These are phyloP conservation scores for Dermolepida albohirtum DNA, from an alignment of 2,888 invertebrate species.

Conservation along the genomic window DNA sequence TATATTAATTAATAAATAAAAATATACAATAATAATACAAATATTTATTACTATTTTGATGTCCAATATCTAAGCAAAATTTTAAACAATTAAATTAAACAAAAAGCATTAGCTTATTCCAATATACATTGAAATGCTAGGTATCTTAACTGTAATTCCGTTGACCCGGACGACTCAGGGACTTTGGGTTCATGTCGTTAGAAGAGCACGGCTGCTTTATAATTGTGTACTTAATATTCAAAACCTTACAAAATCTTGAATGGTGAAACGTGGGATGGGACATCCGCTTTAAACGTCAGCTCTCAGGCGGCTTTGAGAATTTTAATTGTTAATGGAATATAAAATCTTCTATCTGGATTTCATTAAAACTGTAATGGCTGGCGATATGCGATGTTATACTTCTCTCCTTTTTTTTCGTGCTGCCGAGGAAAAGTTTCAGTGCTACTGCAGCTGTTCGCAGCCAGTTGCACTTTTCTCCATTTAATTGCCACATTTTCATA, in stretches of 20 bases:
- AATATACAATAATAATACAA: too few relatives aligned
- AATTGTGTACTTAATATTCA: slow-evolving; percentile 19
- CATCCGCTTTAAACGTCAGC: slow-evolving; percentile 3
- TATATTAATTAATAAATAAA: too few relatives aligned
- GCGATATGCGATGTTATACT: slow-evolving; percentile 3
- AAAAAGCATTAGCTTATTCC: too few relatives aligned
- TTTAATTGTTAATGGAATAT: slow-evolving; percentile 41
- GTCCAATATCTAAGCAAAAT: too few relatives aligned
- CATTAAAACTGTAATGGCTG: slow-evolving; percentile 32
- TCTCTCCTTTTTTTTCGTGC: neutral
- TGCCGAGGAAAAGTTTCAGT: too few relatives aligned
- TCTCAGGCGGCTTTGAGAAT: slow-evolving; percentile 6
- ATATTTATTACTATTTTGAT: too few relatives aligned
- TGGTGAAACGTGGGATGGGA: slow-evolving; percentile 7
- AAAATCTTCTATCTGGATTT: slow-evolving; percentile 37
- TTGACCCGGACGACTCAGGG: neutral
- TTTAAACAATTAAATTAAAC: too few relatives aligned
- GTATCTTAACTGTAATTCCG: neutral
- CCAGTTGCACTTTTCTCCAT: neutral
- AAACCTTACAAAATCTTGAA: slow-evolving; percentile 20
- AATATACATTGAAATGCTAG: too few relatives aligned
- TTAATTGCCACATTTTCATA: neutral
- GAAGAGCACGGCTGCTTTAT: slow-evolving; percentile 4
- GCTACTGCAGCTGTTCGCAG: too few relatives aligned
- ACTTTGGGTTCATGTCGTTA: slow-evolving; percentile 13